A percentile compares a stretch with the other conserved stretches of the same genome.
Evolutionary conservation across 2,113 vertebrate species (phyloP).

Genomic region (Eurypyga helias): DNA sequence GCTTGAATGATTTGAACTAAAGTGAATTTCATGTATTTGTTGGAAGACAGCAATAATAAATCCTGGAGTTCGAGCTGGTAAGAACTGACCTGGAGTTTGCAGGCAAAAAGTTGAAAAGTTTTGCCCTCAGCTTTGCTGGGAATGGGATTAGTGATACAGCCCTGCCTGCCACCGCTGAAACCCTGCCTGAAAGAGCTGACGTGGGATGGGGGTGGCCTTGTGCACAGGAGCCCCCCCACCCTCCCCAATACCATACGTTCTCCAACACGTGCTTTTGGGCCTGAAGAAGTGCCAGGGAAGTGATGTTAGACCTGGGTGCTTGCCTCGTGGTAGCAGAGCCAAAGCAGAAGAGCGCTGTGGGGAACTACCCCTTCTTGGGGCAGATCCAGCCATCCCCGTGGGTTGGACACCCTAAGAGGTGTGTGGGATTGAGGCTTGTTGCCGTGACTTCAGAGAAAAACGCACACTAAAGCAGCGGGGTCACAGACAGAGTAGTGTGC

Average conservation of each 20-base stretch:
- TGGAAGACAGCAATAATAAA: constrained; percentile 76
- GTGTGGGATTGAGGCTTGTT: neutral
- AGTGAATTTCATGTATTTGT: constrained; percentile 73
- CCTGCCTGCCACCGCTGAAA: neutral
- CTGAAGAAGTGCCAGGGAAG: neutral
- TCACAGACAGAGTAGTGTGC: constrained; percentile 5
- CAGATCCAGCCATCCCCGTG: neutral
- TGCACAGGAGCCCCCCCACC: fast-evolving
- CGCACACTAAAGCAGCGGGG: neutral
- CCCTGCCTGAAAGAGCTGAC: neutral
- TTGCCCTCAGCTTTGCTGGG: neutral
- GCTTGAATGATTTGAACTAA: constrained; percentile 75
- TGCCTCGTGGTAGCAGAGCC: fast-evolving
- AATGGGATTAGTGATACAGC: neutral
- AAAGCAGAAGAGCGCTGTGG: neutral
- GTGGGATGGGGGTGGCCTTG: neutral
- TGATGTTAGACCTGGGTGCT: neutral
- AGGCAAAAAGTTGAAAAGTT: constrained; percentile 6
- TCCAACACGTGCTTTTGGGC: fast-evolving
- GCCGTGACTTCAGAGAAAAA: neutral
- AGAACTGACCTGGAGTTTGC: constrained; percentile 24
- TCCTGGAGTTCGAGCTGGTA: constrained; percentile 52
- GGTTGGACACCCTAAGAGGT: neutral
- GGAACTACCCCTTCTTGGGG: neutral
- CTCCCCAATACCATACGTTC: fast-evolving